A percentile compares a stretch with the other conserved stretches of the same genome.
phyloP scores from a whole-genome alignment of 2,888 invertebrate species.

The Athripsodes cinereus region DNA sequence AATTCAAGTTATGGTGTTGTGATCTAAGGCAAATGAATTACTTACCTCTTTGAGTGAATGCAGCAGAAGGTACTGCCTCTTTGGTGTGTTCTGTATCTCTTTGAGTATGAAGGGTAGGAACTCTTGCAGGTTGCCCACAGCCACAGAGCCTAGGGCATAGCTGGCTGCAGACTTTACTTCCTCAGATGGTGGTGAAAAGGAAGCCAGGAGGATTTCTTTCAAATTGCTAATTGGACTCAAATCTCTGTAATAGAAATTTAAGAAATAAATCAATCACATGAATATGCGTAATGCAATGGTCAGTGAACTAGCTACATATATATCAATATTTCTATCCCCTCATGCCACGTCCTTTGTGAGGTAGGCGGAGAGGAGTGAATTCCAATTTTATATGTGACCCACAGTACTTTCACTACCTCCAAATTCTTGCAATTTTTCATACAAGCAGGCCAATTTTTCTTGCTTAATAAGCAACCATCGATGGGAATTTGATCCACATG shows the following conservation, averaged over 20 bases:
- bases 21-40: not conserved
- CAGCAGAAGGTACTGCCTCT: conserved; percentile 89
- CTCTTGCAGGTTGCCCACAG: conserved; percentile 89
- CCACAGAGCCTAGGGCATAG: conserved; percentile 92
- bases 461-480: too few relatives aligned
- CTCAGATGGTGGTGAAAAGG: conserved; percentile 88
- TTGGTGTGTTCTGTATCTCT: conserved; percentile 91
- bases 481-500: too few relatives aligned
- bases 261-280: not conserved
- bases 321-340: too few relatives aligned
- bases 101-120: conserved; percentile 91
- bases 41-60: conserved; percentile 96
- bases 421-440: too few relatives aligned
- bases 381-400: too few relatives aligned
- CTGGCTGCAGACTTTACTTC: conserved; percentile 98
- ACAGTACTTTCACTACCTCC: too few relatives aligned
- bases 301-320: too few relatives aligned
- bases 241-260: conserved; percentile 50
- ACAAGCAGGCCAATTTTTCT: too few relatives aligned
- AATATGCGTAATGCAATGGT: too few relatives aligned
- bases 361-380: too few relatives aligned
- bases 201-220: conserved; percentile 73
- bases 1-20: not conserved
- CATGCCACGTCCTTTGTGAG: too few relatives aligned
- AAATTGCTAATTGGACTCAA: conserved; percentile 69